Base-by-base conservation (phyloP, 2,113 vertebrate genomes). In the Bathybates hornii region DNA sequence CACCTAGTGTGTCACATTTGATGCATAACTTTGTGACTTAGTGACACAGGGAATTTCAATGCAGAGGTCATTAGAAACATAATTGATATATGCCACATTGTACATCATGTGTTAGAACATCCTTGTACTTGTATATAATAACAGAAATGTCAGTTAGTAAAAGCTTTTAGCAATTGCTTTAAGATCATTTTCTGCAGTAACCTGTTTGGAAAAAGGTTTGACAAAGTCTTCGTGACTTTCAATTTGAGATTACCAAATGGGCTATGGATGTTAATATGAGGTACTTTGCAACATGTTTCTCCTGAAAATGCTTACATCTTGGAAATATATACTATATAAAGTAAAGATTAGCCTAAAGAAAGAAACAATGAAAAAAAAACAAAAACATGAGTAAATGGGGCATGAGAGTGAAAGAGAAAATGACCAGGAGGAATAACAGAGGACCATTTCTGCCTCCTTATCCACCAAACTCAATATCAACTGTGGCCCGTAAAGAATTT, bases 1-100 rank as follows among this genome's bases (percentile, higher is more conserved):
- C 61, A 38, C 61, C 10, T n/a, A 66, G 10, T 66, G 61, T 66
- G 17, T 36, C 6, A 36, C 7, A 66, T 66, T 36, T 66, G 32
- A 66, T 66, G 19, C 61, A 66, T 36, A 7, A 12, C 32, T n/a
- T 0, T 66, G 17, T 66, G 32, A 66, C 34, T 66, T n/a, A 36
- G 34, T 38, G 34, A 66, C 4, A 38, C 19, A 0, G 34, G 10
- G 1, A 38, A 66, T 66, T 66, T 38, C 34, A 66, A 7, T 1
- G 17, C 1, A n/a, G 9, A 66, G 17, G 32, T 66, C 17, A 36
- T 66, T 36, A 66, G 17, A 66, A 66, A n/a, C 61, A 66, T n/a
- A 12, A 66, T 0, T 36, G 61, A n/a, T 36, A 3, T 0, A 66
- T 2, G 6, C 6, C 4, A n/a, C 17, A 12, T 12, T 66, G 61